phyloP scores from a whole-genome alignment of 92 coral and sea anemone genomes.

The Blastomussa wellsi region DNA sequence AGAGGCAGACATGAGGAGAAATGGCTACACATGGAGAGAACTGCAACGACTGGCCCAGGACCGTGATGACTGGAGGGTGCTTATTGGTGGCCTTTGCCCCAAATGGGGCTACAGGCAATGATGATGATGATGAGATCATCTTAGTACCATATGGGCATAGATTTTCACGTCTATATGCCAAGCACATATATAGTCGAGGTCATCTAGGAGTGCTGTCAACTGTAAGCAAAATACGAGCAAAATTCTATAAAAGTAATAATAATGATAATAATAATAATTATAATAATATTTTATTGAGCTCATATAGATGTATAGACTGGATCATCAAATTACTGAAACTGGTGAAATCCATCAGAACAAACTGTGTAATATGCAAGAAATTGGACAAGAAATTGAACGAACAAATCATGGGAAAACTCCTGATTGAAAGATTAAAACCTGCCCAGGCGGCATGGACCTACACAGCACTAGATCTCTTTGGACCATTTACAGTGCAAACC shows the following conservation, averaged over 20 bases:
- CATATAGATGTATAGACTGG: too few relatives aligned
- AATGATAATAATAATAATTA: too few relatives aligned
- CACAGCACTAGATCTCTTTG: conserved; percentile 63
- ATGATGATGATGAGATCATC: too few relatives aligned
- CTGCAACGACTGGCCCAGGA: too few relatives aligned
- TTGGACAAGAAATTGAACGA: conserved; percentile 23
- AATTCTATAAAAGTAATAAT: too few relatives aligned
- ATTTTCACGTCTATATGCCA: conserved; percentile 49
- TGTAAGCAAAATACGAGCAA: conserved; percentile 52
- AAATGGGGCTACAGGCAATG: too few relatives aligned
- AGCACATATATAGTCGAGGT: conserved; percentile 45
- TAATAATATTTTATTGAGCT: too few relatives aligned
- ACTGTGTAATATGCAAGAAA: conserved; percentile 56
- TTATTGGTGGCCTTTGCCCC: too few relatives aligned
- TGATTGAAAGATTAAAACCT: conserved; percentile 49
- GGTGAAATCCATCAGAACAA: conserved; percentile 29
- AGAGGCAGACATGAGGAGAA: too few relatives aligned
- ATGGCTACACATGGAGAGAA: conserved; percentile 20
- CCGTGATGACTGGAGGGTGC: too few relatives aligned
- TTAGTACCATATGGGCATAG: too few relatives aligned
- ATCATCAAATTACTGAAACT: conserved; percentile 41
- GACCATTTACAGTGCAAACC: conserved; percentile 46
- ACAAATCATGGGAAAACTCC: conserved; percentile 58
- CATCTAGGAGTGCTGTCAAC: conserved; percentile 58
- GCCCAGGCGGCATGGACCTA: conserved; percentile 48